Evolutionary conservation across 2,797 vertebrate genomes (phyloP).

Genomic region (Champsocephalus gunnari): DNA sequence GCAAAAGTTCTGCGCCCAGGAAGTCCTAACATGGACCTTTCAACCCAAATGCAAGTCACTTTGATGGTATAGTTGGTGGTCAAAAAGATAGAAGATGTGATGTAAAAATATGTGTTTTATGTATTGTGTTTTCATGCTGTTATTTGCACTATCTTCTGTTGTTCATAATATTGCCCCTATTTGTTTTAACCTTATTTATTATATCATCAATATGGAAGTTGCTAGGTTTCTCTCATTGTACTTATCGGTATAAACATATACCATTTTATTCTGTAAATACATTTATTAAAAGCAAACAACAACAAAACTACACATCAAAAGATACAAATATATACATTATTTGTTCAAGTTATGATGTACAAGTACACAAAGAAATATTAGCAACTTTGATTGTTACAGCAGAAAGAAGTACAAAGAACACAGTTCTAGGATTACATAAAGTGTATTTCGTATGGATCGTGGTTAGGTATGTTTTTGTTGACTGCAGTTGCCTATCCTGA

Average conservation of each 20-base stretch:
- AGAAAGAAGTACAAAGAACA: not conserved
- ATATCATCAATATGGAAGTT: too few species aligned
- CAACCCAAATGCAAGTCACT: constrained; percentile 12
- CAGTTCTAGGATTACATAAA: not conserved
- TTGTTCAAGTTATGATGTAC: not conserved
- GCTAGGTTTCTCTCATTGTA: too few species aligned
- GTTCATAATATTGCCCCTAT: too few species aligned
- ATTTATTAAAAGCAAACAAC: too few species aligned
- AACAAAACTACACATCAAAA: not conserved
- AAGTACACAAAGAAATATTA: not conserved
- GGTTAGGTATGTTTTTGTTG: not conserved
- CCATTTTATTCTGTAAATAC: too few species aligned
- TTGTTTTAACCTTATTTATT: too few species aligned
- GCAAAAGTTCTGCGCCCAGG: too few species aligned
- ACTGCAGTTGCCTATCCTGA: not conserved
- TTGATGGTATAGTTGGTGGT: not conserved
- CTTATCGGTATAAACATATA: too few species aligned
- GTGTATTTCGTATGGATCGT: not conserved
- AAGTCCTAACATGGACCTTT: not conserved
- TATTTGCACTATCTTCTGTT: too few species aligned
- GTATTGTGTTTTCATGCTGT: too few species aligned
- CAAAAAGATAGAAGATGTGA: not conserved
- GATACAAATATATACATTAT: not conserved
- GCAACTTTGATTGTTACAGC: not conserved
- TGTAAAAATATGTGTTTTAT: too few species aligned